phyloP scores from a whole-genome alignment of 2,113 vertebrate genomes.

The Azemiops feae region DNA sequence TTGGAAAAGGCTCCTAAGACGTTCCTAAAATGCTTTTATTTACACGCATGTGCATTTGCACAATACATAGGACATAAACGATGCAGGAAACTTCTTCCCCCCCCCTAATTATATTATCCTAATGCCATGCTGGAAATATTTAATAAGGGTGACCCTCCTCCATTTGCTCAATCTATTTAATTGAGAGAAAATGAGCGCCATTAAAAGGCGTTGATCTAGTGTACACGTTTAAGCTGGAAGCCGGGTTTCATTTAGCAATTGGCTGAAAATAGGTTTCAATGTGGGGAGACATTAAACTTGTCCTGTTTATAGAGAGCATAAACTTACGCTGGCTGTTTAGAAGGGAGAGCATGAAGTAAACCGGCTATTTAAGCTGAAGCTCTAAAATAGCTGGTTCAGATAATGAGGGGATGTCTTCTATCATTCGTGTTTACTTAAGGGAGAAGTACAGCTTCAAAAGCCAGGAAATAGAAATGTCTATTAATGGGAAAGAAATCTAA shows the following conservation, averaged over 20 bases:
- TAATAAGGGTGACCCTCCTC: background rate
- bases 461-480: slow-evolving; percentile 28
- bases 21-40: background rate
- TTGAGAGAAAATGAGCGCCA: background rate
- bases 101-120: background rate
- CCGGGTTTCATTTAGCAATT: fast-evolving
- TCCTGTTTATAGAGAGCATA: slow-evolving; percentile 42
- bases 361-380: slow-evolving; percentile 31
- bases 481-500: background rate
- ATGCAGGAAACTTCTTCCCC: background rate
- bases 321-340: slow-evolving; percentile 45
- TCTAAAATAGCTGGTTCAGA: slow-evolving; percentile 58
- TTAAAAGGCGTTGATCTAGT: slow-evolving; percentile 15
- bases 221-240: background rate
- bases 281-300: slow-evolving; percentile 21
- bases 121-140: background rate
- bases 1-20: background rate
- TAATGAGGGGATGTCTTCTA: slow-evolving; percentile 46
- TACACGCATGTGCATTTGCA: background rate
- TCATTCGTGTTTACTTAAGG: slow-evolving; percentile 54
- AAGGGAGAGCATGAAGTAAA: slow-evolving; percentile 40
- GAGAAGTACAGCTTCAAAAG: slow-evolving; percentile 28
- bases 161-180: background rate
- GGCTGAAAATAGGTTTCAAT: slow-evolving; percentile 18
- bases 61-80: background rate